Base-by-base conservation (phyloP, 1,140 invertebrate species). In the Trachymyrmex septentrionalis region DNA sequence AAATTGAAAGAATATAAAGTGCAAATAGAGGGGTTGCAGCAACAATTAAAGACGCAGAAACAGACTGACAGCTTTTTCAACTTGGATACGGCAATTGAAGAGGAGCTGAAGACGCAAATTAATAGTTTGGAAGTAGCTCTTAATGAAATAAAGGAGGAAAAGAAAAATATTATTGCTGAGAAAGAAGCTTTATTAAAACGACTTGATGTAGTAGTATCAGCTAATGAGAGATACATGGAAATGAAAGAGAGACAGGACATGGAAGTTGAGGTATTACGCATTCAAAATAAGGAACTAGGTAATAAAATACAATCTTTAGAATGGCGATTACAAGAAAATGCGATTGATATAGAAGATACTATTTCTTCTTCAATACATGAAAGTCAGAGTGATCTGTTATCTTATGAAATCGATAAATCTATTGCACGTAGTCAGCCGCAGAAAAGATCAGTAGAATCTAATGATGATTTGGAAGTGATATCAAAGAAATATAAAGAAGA, bases 231-330 rank as follows among this genome's bases (percentile, higher is more conserved):
- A 69, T 96, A 98, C 88, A 93, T 97, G 3, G 97, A 98, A 91
- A 96, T 97, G 93, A 98, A 98, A 94, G 97, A 98, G 93, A 97
- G 97, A 85, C 96, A 98, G 94, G 97, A 98, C 87, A 96, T 97
- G 86, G 93, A 96, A 16, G 90, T 96, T 0, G 96, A 97, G 87
- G 96, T 97, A 87, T 97, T 97, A 93, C 96, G 97, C 92, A 96
- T 96, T 38, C 96, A 97, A 90, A 97, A 96, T 90, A 96, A 97
- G 87, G 96, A 97, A 92, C 94, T 97, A 4, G 95, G 94, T 86
- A 95, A 96, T 38, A 97, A 97, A 94, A 88, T 97, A 16, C 95
- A 96, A 85, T 92, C 96, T n/a, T 91, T 97, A 27, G 96, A 96
- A 6, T 71, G 81, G 57, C 69, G 69, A 19, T 61, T 90, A 12